Conservation (phyloP, 2,113 vertebrate genomes). For the Chiloscyllium plagiosum region DNA sequence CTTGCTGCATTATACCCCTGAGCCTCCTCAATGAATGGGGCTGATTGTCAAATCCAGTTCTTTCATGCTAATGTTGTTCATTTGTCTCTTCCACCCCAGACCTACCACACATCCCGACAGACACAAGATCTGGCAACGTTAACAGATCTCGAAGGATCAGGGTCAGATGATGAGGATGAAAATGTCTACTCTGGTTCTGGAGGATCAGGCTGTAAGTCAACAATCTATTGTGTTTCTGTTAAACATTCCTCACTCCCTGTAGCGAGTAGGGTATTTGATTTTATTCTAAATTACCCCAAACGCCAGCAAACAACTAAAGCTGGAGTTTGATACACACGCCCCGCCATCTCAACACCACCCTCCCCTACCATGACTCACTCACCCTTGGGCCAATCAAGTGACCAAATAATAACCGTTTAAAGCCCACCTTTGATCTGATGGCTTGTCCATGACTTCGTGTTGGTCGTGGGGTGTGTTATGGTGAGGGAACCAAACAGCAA, state of each 20-base stretch:
- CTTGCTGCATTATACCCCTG: too few relatives aligned
- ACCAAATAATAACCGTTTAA: too few relatives aligned
- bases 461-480: too few relatives aligned
- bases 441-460: too few relatives aligned
- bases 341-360: not conserved
- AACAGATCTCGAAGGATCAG: conserved; percentile 2
- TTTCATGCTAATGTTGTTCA: not conserved
- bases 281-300: not conserved
- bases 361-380: too few relatives aligned
- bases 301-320: not conserved
- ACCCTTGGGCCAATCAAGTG: too few relatives aligned
- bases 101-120: conserved; percentile 5
- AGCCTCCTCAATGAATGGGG: not conserved
- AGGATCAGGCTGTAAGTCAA: conserved; percentile 20
- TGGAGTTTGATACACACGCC: not conserved
- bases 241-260: not conserved
- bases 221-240: not conserved
- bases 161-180: conserved; percentile 31
- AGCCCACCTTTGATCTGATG: too few relatives aligned
- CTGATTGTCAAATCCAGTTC: not conserved
- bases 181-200: conserved; percentile 10
- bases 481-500: too few relatives aligned
- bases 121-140: conserved; percentile 12
- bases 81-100: not conserved
- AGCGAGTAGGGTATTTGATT: not conserved